Evolutionary conservation across 1,140 invertebrate genomes (phyloP).

Genomic region (Lepidurus couesii): DNA sequence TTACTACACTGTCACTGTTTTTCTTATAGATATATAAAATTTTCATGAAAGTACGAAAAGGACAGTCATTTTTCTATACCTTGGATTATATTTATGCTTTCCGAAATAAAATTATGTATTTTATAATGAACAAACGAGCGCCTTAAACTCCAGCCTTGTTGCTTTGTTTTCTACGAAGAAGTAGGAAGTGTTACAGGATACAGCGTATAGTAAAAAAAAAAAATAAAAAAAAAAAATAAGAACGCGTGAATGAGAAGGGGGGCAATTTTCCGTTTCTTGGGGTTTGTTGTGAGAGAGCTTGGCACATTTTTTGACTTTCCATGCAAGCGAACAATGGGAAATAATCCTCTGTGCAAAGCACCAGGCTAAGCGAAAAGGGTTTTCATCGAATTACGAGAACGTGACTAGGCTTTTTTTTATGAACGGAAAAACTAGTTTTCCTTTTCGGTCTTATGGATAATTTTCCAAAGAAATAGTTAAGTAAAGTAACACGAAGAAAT

Average conservation of each 20-base stretch:
- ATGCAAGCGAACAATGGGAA: constrained; percentile 13
- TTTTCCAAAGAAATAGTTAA: neutral
- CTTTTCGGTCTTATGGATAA: neutral
- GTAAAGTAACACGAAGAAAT: constrained; percentile 2
- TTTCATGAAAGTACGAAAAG: neutral
- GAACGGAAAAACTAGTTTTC: neutral
- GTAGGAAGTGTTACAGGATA: neutral
- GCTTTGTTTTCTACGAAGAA: neutral
- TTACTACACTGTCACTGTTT: neutral
- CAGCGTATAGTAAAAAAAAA: neutral
- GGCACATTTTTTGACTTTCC: constrained; percentile 22
- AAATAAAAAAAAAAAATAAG: neutral
- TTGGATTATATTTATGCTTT: neutral
- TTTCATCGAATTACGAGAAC: constrained; percentile 14
- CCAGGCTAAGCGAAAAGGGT: constrained; percentile 10
- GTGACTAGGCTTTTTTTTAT: constrained; percentile 20
- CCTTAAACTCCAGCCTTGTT: neutral
- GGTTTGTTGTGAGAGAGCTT: neutral
- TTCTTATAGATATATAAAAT: neutral
- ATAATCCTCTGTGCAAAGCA: constrained; percentile 10
- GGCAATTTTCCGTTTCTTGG: neutral
- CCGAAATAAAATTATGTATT: neutral
- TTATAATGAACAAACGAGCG: constrained; percentile 9
- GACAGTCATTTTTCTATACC: neutral
- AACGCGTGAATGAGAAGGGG: neutral